Evolutionary conservation across 1,140 invertebrate species (phyloP).

Genomic region (Pseudobourletiella spinata): DNA sequence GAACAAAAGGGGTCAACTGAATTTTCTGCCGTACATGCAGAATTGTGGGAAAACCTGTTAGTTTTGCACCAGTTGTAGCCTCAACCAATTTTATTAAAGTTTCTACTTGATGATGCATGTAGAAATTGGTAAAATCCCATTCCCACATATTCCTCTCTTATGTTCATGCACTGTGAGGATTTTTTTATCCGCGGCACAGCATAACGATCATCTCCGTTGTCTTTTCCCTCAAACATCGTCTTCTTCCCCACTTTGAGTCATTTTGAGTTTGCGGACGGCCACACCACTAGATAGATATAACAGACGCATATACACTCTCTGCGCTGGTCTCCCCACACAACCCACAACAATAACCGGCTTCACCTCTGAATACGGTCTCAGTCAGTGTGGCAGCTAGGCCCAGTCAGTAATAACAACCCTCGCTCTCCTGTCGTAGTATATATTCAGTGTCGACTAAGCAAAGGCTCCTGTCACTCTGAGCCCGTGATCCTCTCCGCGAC

Average conservation of each 20-base stretch:
- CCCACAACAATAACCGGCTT: too few species aligned
- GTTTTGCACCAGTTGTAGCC: slow-evolving; percentile 5
- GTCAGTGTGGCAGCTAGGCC: background rate
- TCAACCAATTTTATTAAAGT: background rate
- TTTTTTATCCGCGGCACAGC: too few species aligned
- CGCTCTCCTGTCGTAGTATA: background rate
- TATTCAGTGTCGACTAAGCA: background rate
- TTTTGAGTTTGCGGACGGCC: background rate
- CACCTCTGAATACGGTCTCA: too few species aligned
- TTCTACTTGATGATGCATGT: background rate
- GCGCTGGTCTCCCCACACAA: background rate
- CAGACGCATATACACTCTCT: background rate
- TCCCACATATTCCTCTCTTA: slow-evolving; percentile 3
- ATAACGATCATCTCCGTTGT: too few species aligned
- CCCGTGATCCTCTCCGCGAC: background rate
- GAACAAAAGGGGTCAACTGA: too few species aligned
- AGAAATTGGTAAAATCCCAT: slow-evolving; percentile 4
- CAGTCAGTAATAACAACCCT: background rate
- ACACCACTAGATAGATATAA: background rate
- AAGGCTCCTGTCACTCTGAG: background rate
- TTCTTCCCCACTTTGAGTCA: background rate
- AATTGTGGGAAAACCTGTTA: slow-evolving; percentile 12
- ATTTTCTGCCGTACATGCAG: too few species aligned
- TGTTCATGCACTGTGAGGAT: background rate
- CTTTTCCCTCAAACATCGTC: background rate